phyloP scores from a whole-genome alignment of 2,888 invertebrate species.

The Caenorhabditis sp. region DNA sequence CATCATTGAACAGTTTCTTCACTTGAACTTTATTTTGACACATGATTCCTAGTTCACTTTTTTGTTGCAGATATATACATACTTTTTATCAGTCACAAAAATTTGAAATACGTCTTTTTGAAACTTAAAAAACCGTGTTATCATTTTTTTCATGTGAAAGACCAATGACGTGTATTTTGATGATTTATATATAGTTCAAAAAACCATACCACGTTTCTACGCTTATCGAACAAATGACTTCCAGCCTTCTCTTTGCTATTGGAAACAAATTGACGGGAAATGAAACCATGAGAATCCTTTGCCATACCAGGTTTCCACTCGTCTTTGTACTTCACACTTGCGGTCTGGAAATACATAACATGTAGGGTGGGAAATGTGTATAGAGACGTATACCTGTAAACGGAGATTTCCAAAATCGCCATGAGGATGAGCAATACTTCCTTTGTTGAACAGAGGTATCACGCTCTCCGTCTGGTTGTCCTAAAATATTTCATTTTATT shows the following conservation, averaged over 20 bases:
- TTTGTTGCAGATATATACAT: neutral
- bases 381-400: constrained; percentile 40
- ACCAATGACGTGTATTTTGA: constrained; percentile 2
- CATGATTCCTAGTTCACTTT: constrained; percentile 10
- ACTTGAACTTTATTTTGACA: constrained; percentile 19
- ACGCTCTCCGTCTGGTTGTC: constrained; percentile 42
- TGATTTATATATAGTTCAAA: neutral
- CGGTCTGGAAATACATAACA: constrained; percentile 46
- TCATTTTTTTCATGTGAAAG: neutral
- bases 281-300: constrained; percentile 58
- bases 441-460: constrained; percentile 50
- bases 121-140: neutral
- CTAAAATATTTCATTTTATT: no score
- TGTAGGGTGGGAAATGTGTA: neutral
- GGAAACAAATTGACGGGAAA: constrained; percentile 62
- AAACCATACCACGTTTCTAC: constrained; percentile 28
- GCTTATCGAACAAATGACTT: constrained; percentile 59
- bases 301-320: constrained; percentile 55
- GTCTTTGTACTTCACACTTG: constrained; percentile 54
- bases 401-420: constrained; percentile 53
- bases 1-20: constrained; percentile 11
- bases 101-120: neutral
- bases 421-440: constrained; percentile 39
- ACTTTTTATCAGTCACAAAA: constrained; percentile 19
- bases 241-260: constrained; percentile 61